These are phyloP conservation scores for Pipistrellus kuhlii DNA, from an alignment of 2,797 vertebrate species.

Conservation along the genomic window DNA sequence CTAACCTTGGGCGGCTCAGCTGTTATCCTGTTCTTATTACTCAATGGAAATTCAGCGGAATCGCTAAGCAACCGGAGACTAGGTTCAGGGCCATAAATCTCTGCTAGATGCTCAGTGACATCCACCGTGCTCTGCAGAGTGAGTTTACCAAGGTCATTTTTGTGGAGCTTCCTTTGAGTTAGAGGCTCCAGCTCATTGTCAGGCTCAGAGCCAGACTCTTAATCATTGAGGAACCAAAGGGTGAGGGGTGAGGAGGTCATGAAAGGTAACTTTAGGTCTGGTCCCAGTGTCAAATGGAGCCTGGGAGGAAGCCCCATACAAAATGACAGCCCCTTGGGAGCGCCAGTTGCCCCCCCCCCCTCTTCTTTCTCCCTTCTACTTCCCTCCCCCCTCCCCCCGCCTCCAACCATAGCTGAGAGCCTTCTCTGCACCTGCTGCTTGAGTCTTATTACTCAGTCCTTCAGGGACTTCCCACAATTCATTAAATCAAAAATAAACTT, in stretches of 20 bases:
- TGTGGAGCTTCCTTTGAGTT: slow-evolving; percentile 76
- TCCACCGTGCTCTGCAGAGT: neutral
- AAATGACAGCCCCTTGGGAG: neutral
- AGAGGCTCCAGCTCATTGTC: slow-evolving; percentile 77
- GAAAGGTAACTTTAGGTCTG: slow-evolving; percentile 60
- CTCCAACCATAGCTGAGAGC: neutral
- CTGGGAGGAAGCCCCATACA: neutral
- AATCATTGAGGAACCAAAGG: slow-evolving; percentile 70
- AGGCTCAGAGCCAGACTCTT: slow-evolving; percentile 78
- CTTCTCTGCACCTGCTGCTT: slow-evolving; percentile 17
- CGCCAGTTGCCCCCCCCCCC: no score
- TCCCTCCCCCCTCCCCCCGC: no score
- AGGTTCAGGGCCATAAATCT: slow-evolving; percentile 82
- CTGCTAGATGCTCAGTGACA: neutral
- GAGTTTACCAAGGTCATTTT: slow-evolving; percentile 71
- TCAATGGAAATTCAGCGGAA: slow-evolving; percentile 82
- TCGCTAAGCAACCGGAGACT: slow-evolving; percentile 71
- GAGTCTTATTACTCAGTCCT: neutral
- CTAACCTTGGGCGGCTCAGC: slow-evolving; percentile 84
- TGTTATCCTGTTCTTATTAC: slow-evolving; percentile 80
- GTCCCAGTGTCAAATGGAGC: slow-evolving; percentile 8
- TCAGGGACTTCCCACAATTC: slow-evolving; percentile 30
- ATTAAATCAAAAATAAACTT: slow-evolving; percentile 43
- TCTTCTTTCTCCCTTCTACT: neutral
- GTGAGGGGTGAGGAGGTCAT: slow-evolving; percentile 10